Base-by-base conservation (phyloP, 2,113 vertebrate genomes). In the Glareola pratincola region DNA sequence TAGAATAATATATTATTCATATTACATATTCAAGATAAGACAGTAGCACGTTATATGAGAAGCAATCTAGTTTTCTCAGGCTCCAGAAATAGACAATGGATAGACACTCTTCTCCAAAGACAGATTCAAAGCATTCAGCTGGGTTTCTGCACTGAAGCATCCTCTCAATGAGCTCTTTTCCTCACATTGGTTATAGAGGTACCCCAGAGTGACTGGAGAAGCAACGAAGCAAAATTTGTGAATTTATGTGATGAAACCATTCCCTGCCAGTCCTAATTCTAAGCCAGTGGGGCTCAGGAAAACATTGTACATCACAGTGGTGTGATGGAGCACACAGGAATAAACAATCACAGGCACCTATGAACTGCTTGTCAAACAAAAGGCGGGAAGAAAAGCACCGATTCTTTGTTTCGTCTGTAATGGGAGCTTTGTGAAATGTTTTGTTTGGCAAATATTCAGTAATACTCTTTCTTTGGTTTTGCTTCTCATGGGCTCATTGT, bases 131-230 rank as follows among this genome's bases (percentile, higher is more conserved):
- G 6, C 20, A 24, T 71, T 92, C n/a, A 67, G 3, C 10, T 81
- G 21, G 3, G 6, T 71, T 89, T 75, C 26, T 75, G 36, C 27
- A 47, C 43, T 37, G 43, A 50, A 68, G 5, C 3, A 36, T 41
- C n/a, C 47, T 75, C 10, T 88, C 47, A 72, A 22, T 22, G 47
- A 82, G 10, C 10, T 23, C 4, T 57, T 85, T 67, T 41, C 14
- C 14, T 4, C 3, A 2, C 12, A n/a, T 5, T 1, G 1, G 15
- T 50, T 75, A 43, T 32, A 47, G 5, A 50, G 41, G 21, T 14
- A 82, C 12, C 27, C n/a, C n/a, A 37, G 27, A 47, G 10, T 81
- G 36, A 74, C 11, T 39, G 50, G n/a, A 62, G 14, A 47, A 73
- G 26, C 7, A 56, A 16, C 1, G 0, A 91, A 82, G 56, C 22